Conservation (phyloP, 2,888 invertebrate species). For the Cantharis lateralis region DNA sequence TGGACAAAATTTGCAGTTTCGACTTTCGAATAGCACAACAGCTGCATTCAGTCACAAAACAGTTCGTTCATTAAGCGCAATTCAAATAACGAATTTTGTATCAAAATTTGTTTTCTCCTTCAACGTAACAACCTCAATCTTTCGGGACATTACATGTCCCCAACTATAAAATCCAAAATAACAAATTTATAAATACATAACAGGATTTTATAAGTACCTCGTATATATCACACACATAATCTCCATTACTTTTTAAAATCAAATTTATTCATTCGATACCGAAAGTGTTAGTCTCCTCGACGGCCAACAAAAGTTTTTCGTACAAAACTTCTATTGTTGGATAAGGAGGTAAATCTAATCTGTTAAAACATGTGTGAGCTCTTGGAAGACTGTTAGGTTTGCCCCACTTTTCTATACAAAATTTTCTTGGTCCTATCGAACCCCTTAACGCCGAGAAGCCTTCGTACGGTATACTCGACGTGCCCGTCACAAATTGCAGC, state of each 20-base stretch:
- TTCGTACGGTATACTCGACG: conserved; percentile 96
- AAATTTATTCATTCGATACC: conserved; percentile 82
- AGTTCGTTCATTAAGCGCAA: conserved; percentile 4
- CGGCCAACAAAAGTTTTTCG: conserved; percentile 89
- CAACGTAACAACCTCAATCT: neutral
- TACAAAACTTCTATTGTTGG: conserved; percentile 88
- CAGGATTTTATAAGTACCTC: conserved; percentile 10
- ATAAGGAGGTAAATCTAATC: conserved; percentile 95
- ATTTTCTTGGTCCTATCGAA: conserved; percentile 92
- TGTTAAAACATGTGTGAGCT: conserved; percentile 98
- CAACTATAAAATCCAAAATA: conserved; percentile 3
- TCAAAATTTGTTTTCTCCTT: conserved; percentile 1
- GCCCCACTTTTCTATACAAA: conserved; percentile 98
- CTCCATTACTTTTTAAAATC: neutral
- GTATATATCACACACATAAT: neutral
- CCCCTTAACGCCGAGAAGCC: conserved; percentile 95
- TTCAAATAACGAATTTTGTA: neutral
- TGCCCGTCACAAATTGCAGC: conserved; percentile 96
- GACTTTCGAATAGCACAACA: conserved; percentile 5
- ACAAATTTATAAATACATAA: neutral
- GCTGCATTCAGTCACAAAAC: conserved; percentile 25
- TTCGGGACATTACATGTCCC: neutral
- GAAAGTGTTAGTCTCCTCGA: conserved; percentile 95
- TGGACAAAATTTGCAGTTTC: conserved; percentile 5
- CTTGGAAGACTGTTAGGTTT: conserved; percentile 91